A percentile compares a stretch with the other conserved stretches of the same genome.
These are phyloP conservation scores for Tachycineta bicolor DNA, from an alignment of 2,113 vertebrate species.

Conservation along the genomic window DNA sequence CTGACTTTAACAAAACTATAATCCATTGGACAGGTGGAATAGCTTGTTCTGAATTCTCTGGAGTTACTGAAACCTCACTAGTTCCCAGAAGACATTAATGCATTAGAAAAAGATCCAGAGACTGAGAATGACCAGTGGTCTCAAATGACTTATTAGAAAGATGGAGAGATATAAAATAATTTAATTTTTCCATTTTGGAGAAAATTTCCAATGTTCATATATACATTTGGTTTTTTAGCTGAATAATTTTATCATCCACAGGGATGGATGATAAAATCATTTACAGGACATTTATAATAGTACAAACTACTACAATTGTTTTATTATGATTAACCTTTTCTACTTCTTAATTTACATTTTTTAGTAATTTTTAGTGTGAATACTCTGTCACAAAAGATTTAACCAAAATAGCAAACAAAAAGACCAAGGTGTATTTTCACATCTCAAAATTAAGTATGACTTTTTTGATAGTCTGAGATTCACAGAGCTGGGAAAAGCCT, in stretches of 20 bases:
- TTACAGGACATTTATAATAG: not conserved
- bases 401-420: not conserved
- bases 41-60: not conserved
- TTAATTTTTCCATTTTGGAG: not conserved
- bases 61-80: not conserved
- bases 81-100: not conserved
- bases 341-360: not conserved
- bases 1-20: not conserved
- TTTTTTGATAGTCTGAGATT: not conserved
- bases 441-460: not conserved
- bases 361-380: not conserved
- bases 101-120: not conserved
- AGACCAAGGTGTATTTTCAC: not conserved
- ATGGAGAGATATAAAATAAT: not conserved
- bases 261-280: not conserved
- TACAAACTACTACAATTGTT: not conserved
- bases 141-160: not conserved
- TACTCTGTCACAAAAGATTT: not conserved
- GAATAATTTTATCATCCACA: not conserved
- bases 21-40: not conserved
- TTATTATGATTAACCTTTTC: not conserved
- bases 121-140: not conserved
- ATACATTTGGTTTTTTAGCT: not conserved
- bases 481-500: not conserved
- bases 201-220: not conserved